Evolutionary conservation across 2,797 vertebrate species (phyloP).

Genomic region (Loriculus beryllinus): DNA sequence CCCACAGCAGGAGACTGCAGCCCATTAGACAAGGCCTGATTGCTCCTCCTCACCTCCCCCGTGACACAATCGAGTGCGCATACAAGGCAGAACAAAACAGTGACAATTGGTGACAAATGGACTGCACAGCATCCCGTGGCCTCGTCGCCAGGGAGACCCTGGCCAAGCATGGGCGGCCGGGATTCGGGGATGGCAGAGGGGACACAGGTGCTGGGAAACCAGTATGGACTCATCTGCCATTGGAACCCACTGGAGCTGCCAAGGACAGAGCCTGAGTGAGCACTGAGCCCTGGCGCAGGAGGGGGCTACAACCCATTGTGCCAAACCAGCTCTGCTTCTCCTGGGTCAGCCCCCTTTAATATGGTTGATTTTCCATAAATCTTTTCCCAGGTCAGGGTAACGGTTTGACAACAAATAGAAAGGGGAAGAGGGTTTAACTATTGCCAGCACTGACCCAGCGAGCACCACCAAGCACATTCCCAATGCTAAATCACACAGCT

Average conservation of each 20-base stretch:
- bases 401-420: not conserved
- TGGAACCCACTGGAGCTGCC: conserved; percentile 39
- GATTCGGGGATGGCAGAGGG: conserved; percentile 64
- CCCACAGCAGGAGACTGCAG: conserved; percentile 56
- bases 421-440: not conserved
- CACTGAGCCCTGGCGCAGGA: accelerated
- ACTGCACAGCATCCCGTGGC: conserved; percentile 80
- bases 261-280: not conserved
- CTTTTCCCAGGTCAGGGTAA: not conserved
- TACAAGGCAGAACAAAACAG: conserved; percentile 81
- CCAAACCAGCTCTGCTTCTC: not conserved
- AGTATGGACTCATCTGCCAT: conserved; percentile 60
- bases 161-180: conserved; percentile 68
- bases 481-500: not conserved
- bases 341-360: not conserved
- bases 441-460: not conserved
- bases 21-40: conserved; percentile 72
- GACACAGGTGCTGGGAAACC: conserved; percentile 80
- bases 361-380: not conserved
- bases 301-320: not conserved
- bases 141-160: conserved; percentile 83
- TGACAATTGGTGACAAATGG: conserved; percentile 95
- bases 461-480: not conserved
- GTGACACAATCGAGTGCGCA: conserved; percentile 81
- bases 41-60: conserved; percentile 68